Base-by-base conservation (phyloP, 1,140 invertebrate species). In the Ips typographus region DNA sequence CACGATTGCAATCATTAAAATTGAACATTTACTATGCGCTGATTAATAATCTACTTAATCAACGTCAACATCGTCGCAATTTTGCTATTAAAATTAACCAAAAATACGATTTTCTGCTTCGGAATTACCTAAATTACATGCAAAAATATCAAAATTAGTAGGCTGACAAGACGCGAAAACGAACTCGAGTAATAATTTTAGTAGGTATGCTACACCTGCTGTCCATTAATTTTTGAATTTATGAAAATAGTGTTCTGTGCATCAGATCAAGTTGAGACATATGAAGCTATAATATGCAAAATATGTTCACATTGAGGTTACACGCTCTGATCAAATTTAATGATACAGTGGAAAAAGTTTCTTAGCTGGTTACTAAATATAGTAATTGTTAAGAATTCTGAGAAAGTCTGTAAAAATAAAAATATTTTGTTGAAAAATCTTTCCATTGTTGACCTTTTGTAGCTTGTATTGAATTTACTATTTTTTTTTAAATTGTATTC, bases 171-270 rank as follows among this genome's bases (percentile, higher is more conserved):
- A 22, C 37, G 8, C 52, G 57, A 59, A 22, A 22, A n/a, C 57
- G 40, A n/a, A 56, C 38, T 38, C 42, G 4, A 4, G 62, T 6
- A 64, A 8, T 58, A 66, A 58, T 44, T 66, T 52, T 57, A 66
- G 65, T 47, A 41, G 22, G 22, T 22, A 22, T 22, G 22, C 38
- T 38, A 7, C 65, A 66, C 65, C 65, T 66, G 65, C 44, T 22
- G 5, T 37, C 40, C 37, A 66, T 66, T 52, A 58, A 66, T 66
- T 59, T 22, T 41, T n/a, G 39, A n/a, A 42, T 38, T 59, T 59
- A 36, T 59, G 57, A 59, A 59, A 59, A 59, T 59, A 59, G 38
- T 56, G 53, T 56, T 6, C 53, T 7, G 22, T 22, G 22, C 47
- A 22, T 22, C 0, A 22, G 22, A 22, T 22, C 22, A 22, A 22